Base-by-base conservation (phyloP, 1,140 invertebrate species). In the Drosophila dunni region DNA sequence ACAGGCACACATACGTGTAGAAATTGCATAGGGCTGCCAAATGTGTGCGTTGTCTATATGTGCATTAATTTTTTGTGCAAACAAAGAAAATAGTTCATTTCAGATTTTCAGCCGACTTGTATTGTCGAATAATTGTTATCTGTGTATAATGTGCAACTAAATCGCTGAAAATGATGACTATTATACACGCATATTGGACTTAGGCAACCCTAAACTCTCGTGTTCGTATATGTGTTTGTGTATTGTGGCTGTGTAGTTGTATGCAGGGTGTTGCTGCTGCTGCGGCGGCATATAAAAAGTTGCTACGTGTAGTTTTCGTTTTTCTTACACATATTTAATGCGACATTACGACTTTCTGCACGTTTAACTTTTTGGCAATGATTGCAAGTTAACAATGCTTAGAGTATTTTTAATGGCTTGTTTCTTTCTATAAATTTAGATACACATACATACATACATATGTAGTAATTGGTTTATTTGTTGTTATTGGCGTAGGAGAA, bases 241-340 rank as follows among this genome's bases (percentile, higher is more conserved):
- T 44, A 63, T 48, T 40, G 56, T 69, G 65, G 15, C 24, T 65
- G 70, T 63, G 82, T 79, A 50, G 76, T 67, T 69, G 64, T 71
- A 54, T 67, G 66, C 50, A 69, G 76, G 79, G 79, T 88, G 73
- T 73, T 79, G 54, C 76, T 79, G 64, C 62, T 50, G 61, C 57
- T 72, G 56, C 63, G 53, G 70, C 64, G 65, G 68, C 72, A 81
- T 84, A 75, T 75, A 81, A 89, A 89, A 88, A 88, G 81, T 84
- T 74, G 84, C 84, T 84, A 89, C 84, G 84, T 89, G 84, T 89
- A 89, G 85, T 81, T 90, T 89, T 89, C 56, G 65, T 65, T 62
- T 29, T 75, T 70, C 50, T 71, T 78, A 38, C 48, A 71, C 45
- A 71, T 53, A 40, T 53, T 61, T 40, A 46, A 51, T 53, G 45